Conservation (phyloP, 2,113 vertebrate species). For the Columba livia region DNA sequence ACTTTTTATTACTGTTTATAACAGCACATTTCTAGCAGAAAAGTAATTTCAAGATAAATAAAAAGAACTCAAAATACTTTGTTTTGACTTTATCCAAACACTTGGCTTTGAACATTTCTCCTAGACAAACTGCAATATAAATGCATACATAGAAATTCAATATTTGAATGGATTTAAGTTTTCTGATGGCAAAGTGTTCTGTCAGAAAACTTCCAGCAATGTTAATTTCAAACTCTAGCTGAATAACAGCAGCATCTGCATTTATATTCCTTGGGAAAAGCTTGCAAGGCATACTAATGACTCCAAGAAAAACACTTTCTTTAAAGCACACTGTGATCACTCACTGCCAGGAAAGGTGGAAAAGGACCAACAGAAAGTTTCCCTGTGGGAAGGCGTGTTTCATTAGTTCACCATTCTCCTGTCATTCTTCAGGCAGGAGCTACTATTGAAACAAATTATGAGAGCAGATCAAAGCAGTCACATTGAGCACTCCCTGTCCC, state of each 20-base stretch:
- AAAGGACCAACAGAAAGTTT: conserved; percentile 2
- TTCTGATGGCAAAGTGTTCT: conserved; percentile 6
- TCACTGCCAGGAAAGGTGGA: conserved; percentile 9
- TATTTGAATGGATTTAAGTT: conserved; percentile 40
- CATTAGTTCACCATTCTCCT: neutral
- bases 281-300: conserved; percentile 41
- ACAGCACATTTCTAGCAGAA: neutral
- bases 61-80: neutral
- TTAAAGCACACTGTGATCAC: neutral
- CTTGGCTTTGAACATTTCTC: neutral
- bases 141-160: conserved; percentile 2
- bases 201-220: conserved; percentile 37
- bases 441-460: neutral
- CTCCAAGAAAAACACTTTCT: neutral
- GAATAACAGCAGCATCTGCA: conserved; percentile 58
- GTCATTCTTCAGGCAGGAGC: neutral
- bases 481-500: neutral
- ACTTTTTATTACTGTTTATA: conserved; percentile 29
- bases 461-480: neutral
- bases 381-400: conserved; percentile 24
- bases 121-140: conserved; percentile 2
- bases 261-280: conserved; percentile 22
- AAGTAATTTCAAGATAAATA: conserved; percentile 21
- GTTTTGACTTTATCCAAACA: neutral
- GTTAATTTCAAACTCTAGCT: conserved; percentile 48